These are phyloP conservation scores for Acanthaster planci DNA, from an alignment of 35 echinoderm and acorn worm genomes.

Conservation along the genomic window DNA sequence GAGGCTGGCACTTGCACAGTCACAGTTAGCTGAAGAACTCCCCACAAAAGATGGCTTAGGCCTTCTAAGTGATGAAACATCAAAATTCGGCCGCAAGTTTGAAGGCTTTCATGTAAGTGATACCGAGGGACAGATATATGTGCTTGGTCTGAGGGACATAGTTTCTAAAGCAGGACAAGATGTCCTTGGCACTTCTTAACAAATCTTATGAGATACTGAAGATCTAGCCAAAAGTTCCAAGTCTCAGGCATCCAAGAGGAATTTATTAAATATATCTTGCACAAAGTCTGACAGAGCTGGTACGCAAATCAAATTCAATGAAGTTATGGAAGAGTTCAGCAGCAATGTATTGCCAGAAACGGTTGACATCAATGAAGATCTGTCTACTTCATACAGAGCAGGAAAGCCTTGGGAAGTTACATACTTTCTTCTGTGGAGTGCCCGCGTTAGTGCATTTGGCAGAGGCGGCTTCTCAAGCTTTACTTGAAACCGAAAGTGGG, in stretches of 20 bases:
- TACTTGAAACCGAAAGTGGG: constrained; percentile 30
- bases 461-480: constrained; percentile 1
- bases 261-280: constrained; percentile 16
- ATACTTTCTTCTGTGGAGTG: constrained; percentile 51
- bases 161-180: constrained; percentile 42
- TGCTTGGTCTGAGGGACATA: constrained; percentile 40
- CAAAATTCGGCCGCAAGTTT: constrained; percentile 44
- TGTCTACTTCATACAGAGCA: constrained; percentile 33
- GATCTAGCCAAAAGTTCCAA: not conserved
- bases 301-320: constrained; percentile 45
- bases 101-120: constrained; percentile 34
- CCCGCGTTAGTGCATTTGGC: constrained; percentile 49
- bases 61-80: constrained; percentile 44
- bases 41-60: not conserved
- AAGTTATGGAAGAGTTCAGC: constrained; percentile 28
- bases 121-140: not conserved
- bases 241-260: constrained; percentile 15
- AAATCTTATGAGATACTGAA: constrained; percentile 46
- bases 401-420: constrained; percentile 36
- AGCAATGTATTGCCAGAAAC: constrained; percentile 30
- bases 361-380: constrained; percentile 10
- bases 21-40: constrained; percentile 32
- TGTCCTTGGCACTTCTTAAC: constrained; percentile 30
- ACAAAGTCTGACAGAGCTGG: constrained; percentile 48
- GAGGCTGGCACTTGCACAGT: not conserved